These are phyloP conservation scores for Kradibia gibbosae DNA, from an alignment of 1,140 invertebrate genomes.

Conservation along the genomic window DNA sequence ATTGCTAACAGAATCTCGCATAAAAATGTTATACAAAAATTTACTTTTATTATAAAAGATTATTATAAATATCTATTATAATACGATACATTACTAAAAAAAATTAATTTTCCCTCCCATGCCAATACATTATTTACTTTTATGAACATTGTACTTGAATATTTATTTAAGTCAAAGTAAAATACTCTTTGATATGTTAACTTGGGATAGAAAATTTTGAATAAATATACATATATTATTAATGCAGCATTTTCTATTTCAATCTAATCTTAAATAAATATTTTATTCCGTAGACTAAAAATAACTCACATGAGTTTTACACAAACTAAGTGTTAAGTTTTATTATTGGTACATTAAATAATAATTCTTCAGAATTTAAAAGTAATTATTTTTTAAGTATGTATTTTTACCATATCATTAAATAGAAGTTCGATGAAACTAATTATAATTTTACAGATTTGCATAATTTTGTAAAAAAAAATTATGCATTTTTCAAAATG, in stretches of 20 bases:
- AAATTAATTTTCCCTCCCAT: not conserved
- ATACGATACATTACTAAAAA: not conserved
- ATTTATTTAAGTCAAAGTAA: not conserved
- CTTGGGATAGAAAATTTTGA: no score
- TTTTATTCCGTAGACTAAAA: not conserved
- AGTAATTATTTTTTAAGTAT: no score
- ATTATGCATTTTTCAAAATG: not conserved
- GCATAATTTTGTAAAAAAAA: slow-evolving; percentile 1
- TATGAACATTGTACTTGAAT: not conserved
- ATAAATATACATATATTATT: not conserved
- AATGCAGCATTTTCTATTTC: not conserved
- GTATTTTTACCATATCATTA: no score
- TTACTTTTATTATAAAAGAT: not conserved
- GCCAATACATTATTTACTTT: not conserved
- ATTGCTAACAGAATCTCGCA: no score
- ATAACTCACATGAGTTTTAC: no score
- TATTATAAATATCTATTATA: not conserved
- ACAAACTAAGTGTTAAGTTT: no score
- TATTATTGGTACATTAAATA: no score
- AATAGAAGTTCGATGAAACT: not conserved
- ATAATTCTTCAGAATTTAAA: no score
- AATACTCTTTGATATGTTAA: no score
- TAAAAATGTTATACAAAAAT: not conserved
- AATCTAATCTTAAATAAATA: not conserved
- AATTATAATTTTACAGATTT: slow-evolving; percentile 11